These are phyloP conservation scores for Lethenteron reissneri DNA, from an alignment of 2,113 vertebrate genomes.

Conservation along the genomic window DNA sequence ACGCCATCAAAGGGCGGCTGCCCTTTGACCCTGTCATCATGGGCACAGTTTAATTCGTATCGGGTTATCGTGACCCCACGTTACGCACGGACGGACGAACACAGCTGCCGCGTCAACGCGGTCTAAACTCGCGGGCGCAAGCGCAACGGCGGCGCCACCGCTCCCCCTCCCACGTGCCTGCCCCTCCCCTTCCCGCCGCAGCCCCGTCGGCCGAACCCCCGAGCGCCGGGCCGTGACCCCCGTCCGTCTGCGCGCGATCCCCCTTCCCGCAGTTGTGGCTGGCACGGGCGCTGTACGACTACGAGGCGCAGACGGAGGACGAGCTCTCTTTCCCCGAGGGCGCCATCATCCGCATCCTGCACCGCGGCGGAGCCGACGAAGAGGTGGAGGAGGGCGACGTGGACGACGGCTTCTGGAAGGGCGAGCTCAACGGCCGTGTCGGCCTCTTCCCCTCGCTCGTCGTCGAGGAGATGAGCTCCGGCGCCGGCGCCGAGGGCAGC, in stretches of 20 bases:
- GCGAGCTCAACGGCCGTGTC: constrained; percentile 58
- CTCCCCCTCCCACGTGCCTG: too few species aligned
- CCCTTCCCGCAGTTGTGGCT: constrained; percentile 38
- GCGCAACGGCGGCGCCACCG: too few species aligned
- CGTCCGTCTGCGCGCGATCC: neutral
- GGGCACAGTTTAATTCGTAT: too few species aligned
- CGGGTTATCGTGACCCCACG: too few species aligned
- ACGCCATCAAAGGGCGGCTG: too few species aligned
- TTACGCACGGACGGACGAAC: too few species aligned
- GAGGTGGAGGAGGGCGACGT: constrained; percentile 45
- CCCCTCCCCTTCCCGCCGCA: too few species aligned
- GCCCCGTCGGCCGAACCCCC: too few species aligned
- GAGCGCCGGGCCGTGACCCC: too few species aligned
- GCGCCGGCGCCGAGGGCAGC: neutral
- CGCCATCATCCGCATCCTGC: constrained; percentile 76
- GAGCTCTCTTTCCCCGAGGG: constrained; percentile 82
- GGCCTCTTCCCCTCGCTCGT: constrained; percentile 85
- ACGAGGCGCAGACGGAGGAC: constrained; percentile 79
- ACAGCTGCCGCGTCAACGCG: too few species aligned
- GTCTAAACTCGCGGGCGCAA: too few species aligned
- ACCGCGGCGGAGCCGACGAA: constrained; percentile 21
- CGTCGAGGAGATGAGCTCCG: constrained; percentile 52
- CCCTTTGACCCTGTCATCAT: too few species aligned
- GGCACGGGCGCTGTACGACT: constrained; percentile 93
- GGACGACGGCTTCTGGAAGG: constrained; percentile 95